phyloP scores from a whole-genome alignment of 2,797 vertebrate species.

The Xyrichtys novacula region DNA sequence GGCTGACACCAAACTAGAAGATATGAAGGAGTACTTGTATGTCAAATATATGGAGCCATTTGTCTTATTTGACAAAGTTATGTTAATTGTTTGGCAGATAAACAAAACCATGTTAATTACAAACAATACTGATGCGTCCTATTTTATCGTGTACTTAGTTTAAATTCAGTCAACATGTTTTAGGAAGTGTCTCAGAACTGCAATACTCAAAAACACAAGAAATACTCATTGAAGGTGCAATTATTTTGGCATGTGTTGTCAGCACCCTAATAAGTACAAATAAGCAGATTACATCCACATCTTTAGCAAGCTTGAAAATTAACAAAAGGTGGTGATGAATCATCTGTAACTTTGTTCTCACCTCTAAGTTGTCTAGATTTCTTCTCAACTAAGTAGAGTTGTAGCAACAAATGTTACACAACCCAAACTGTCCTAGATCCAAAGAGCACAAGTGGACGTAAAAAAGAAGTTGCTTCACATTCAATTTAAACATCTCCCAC shows the following conservation, averaged over 20 bases:
- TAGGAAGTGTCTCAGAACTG: background rate
- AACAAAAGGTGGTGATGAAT: slow-evolving; percentile 4
- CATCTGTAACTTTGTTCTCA: background rate
- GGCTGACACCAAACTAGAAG: too few species aligned
- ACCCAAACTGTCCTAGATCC: background rate
- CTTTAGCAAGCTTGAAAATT: background rate
- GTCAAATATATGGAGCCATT: too few species aligned
- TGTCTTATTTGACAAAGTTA: too few species aligned
- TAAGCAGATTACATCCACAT: background rate
- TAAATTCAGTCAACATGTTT: background rate
- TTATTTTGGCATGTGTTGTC: background rate
- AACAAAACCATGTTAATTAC: too few species aligned
- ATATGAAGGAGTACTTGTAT: too few species aligned
- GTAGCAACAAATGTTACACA: slow-evolving; percentile 4
- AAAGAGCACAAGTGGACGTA: slow-evolving; percentile 5
- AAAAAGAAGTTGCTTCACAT: slow-evolving; percentile 15
- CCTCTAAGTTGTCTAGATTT: slow-evolving; percentile 19
- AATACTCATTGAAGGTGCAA: background rate
- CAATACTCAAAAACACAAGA: background rate
- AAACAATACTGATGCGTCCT: too few species aligned
- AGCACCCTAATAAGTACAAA: background rate
- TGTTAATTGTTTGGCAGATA: too few species aligned
- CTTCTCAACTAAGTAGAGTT: background rate
- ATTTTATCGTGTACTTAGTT: background rate
- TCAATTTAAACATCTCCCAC: slow-evolving; percentile 30